Base-by-base conservation (phyloP, 2,888 invertebrate species). In the Drosophila infuscata region DNA sequence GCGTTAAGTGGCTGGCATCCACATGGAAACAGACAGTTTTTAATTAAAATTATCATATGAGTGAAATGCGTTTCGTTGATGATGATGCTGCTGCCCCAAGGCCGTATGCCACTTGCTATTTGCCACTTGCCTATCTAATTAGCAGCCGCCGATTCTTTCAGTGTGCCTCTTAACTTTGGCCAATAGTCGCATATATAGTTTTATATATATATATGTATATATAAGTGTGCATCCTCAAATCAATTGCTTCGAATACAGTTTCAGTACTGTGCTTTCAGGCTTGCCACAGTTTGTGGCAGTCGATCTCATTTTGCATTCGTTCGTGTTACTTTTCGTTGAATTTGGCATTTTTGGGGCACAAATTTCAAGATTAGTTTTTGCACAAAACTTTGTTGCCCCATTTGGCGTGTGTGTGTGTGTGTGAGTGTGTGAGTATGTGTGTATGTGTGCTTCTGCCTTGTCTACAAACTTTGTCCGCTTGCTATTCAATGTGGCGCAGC, bases 31-130 rank as follows among this genome's bases (percentile, higher is more conserved):
- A 51, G 49, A 70, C 54, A 43, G 43, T 72, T 74, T 74, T 67
- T 58, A 79, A 79, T 77, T 79, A 74, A 74, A 70, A 67, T 64
- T 30, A 70, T 61, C 53, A 51, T 63, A 74, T 56, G 60, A 59
- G 74, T 56, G 60, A 57, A 38, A 51, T 43, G 38, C 20, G 41
- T 48, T 54, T 59, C 7, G 54, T 11, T 36, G 54, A 29, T 58
- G 48, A 41, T 41, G 54, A 33, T 25, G 59, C 11, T 73, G 66
- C 56, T 71, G 72, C 56, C 64, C 53, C 72, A 71, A 61, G 33
- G 17, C 57, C 43, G 15, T 36, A 6, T 36, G 57, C 29, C 58
- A 30, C 25, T 41, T 59, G 35, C 48, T 36, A 49, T 17, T 36
- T n/a, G 30, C 25, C 36, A 33, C 20, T 43, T 69, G 54, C 46